A percentile compares a stretch with the other conserved stretches of the same genome.
Evolutionary conservation across 2,888 invertebrate species (phyloP).

Genomic region (Lamellibrachia columna): DNA sequence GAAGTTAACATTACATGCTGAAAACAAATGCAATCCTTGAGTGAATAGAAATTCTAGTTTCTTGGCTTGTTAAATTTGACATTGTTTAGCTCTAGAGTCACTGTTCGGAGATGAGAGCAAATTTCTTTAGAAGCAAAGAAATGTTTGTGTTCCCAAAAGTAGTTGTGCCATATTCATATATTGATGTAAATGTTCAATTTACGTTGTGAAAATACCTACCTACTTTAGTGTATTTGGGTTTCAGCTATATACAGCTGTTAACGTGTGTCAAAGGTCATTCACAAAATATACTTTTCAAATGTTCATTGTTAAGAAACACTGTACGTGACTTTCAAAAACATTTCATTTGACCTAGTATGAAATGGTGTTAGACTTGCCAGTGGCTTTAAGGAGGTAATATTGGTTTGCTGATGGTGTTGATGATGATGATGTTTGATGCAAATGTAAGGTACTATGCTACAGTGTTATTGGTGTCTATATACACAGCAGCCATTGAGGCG

Average conservation of each 20-base stretch:
- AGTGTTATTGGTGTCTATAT: background rate
- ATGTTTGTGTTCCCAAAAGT: background rate
- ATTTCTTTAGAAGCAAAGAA: too few relatives aligned
- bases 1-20: too few relatives aligned
- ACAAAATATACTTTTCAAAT: background rate
- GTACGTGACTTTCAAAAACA: background rate
- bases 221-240: background rate
- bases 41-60: too few relatives aligned
- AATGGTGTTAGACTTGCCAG: too few relatives aligned
- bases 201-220: background rate
- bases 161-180: background rate
- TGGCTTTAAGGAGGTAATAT: background rate
- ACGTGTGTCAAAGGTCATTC: background rate
- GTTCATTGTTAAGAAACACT: background rate
- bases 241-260: background rate
- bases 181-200: background rate
- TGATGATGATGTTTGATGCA: background rate
- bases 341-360: background rate
- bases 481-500: background rate
- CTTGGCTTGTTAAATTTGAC: too few relatives aligned
- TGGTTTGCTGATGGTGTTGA: background rate
- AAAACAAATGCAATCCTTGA: too few relatives aligned
- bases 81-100: too few relatives aligned
- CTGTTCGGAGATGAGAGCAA: too few relatives aligned
- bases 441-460: background rate